Percentiles rank a stretch among this genome's conserved stretches.
Conservation (phyloP, 2,113 vertebrate species). For the Cricetomys ansorgei region DNA sequence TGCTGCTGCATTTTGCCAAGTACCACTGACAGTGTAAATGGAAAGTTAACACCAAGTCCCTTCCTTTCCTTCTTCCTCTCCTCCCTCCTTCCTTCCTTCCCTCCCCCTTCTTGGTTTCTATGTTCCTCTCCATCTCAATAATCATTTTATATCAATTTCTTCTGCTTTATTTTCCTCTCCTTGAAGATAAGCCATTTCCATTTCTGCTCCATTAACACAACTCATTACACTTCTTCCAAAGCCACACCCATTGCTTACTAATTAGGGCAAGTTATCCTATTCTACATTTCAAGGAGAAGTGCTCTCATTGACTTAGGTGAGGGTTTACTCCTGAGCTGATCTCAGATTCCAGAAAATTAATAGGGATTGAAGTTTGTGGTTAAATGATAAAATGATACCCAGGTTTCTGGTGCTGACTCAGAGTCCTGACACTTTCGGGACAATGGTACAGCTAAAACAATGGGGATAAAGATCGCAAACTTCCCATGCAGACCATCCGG, state of each 20-base stretch:
- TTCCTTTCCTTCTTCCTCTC: too few species aligned
- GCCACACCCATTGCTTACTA: not conserved
- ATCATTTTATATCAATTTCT: not conserved
- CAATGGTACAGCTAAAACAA: not conserved
- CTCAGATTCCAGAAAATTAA: not conserved
- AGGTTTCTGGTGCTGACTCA: not conserved
- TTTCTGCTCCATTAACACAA: not conserved
- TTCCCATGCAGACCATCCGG: not conserved
- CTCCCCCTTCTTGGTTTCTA: not conserved
- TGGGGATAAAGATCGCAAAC: not conserved
- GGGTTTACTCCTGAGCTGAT: not conserved
- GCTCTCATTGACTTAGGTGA: not conserved
- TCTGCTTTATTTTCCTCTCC: not conserved
- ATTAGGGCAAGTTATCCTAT: fast-evolving
- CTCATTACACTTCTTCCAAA: not conserved
- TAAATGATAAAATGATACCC: not conserved
- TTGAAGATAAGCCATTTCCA: not conserved
- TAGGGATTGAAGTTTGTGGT: not conserved
- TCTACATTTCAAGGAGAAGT: not conserved
- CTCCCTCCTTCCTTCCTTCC: fast-evolving
- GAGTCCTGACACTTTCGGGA: not conserved
- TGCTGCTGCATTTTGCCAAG: not conserved
- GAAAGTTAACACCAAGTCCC: not conserved
- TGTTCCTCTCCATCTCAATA: not conserved
- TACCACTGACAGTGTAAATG: not conserved